These are phyloP conservation scores for Lochmaea crataegi DNA, from an alignment of 2,888 invertebrate species.

Conservation along the genomic window DNA sequence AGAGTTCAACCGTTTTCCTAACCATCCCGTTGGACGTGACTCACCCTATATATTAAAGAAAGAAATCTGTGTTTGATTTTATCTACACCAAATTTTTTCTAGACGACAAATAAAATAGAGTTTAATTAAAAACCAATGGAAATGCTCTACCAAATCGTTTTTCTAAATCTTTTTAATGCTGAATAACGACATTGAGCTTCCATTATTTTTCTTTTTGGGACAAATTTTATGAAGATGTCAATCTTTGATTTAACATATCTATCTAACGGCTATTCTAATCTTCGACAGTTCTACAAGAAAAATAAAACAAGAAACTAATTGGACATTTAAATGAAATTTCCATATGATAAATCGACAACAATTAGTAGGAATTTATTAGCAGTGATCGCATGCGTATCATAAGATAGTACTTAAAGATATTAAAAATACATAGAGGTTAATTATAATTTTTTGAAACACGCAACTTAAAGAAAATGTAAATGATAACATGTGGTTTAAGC, in stretches of 20 bases:
- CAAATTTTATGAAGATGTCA: conserved; percentile 4
- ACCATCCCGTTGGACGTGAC: too few species aligned
- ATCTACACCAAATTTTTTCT: too few species aligned
- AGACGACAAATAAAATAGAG: background rate
- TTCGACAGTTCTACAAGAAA: background rate
- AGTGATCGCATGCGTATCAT: background rate
- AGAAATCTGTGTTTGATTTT: too few species aligned
- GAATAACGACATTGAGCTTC: background rate
- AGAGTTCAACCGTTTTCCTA: too few species aligned
- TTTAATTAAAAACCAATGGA: background rate
- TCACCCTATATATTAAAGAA: too few species aligned
- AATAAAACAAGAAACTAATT: background rate
- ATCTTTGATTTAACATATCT: conserved; percentile 1
- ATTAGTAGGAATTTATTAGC: conserved; percentile 5
- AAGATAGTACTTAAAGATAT: background rate
- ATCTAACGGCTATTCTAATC: conserved; percentile 6
- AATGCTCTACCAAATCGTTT: background rate
- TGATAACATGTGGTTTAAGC: background rate
- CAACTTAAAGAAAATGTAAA: background rate
- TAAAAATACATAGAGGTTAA: background rate
- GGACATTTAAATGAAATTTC: background rate
- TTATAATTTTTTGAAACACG: conserved; percentile 4
- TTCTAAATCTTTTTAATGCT: background rate
- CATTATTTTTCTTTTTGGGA: background rate
- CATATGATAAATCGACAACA: conserved; percentile 5